These are phyloP conservation scores for Hydraecia micacea DNA, from an alignment of 2,888 invertebrate species.

Conservation along the genomic window DNA sequence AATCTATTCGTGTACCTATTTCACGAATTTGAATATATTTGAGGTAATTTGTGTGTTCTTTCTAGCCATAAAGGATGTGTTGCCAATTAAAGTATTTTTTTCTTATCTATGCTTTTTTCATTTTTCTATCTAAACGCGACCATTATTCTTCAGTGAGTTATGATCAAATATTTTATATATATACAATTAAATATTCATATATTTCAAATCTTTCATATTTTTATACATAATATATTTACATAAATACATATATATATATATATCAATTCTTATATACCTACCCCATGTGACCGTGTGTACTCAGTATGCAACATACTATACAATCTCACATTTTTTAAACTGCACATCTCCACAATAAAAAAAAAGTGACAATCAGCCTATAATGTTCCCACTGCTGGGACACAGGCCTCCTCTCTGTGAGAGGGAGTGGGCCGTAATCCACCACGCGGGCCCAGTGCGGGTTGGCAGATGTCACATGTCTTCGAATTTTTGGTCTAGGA, in stretches of 20 bases:
- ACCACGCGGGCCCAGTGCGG: too few species aligned
- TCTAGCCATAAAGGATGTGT: not conserved
- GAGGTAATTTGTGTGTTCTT: not conserved
- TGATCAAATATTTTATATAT: conserved; percentile 15
- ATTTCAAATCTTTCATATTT: not conserved
- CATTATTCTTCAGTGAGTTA: not conserved
- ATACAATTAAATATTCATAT: conserved; percentile 4
- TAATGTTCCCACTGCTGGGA: too few species aligned
- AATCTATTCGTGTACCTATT: not conserved
- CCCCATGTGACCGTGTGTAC: not conserved
- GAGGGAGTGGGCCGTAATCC: too few species aligned
- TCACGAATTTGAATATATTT: not conserved
- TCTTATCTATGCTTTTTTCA: not conserved
- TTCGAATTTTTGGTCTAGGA: too few species aligned
- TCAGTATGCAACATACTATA: conserved; percentile 49
- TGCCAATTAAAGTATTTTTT: not conserved
- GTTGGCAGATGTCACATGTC: too few species aligned
- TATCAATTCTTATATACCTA: not conserved
- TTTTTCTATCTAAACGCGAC: not conserved
- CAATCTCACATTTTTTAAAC: not conserved
- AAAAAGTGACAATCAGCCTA: too few species aligned
- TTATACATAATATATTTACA: conserved; percentile 4
- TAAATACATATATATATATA: too few species aligned
- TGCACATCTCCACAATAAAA: not conserved
- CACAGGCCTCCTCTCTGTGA: too few species aligned